Percentiles rank a stretch among this genome's conserved stretches.
These are phyloP conservation scores for Okapia johnstoni DNA, from an alignment of 2,113 vertebrate species.

Conservation along the genomic window DNA sequence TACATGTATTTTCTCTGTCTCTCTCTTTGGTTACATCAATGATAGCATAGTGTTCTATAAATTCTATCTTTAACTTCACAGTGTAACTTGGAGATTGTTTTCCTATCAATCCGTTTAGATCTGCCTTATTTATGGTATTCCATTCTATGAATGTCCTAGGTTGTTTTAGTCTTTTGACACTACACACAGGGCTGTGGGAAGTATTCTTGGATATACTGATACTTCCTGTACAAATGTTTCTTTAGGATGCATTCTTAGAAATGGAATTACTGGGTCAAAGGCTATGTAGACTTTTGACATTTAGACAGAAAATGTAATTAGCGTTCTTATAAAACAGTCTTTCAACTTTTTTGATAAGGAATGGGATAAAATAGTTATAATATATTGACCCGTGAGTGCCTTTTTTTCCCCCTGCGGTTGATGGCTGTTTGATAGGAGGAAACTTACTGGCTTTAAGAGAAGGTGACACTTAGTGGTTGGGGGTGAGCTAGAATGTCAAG, in stretches of 20 bases:
- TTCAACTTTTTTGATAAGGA: background rate
- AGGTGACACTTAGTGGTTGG: background rate
- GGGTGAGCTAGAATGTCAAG: background rate
- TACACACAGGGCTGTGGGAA: background rate
- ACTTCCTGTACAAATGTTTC: background rate
- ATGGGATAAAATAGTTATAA: background rate
- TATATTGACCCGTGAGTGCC: background rate
- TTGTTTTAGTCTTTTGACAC: background rate
- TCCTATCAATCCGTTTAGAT: background rate
- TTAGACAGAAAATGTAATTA: slow-evolving; percentile 2
- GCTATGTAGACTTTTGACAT: background rate
- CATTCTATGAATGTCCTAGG: background rate
- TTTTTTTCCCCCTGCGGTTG: background rate
- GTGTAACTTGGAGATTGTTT: background rate
- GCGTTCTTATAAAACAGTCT: background rate
- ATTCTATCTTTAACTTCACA: background rate
- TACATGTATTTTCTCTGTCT: background rate
- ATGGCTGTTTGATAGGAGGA: background rate
- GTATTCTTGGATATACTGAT: background rate
- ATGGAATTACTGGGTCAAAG: background rate
- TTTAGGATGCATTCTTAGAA: background rate
- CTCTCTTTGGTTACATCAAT: background rate
- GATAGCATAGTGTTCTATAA: background rate
- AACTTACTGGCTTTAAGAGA: background rate
- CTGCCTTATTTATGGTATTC: background rate